Conservation (phyloP, 2,888 invertebrate genomes). For the Seira ritae region DNA sequence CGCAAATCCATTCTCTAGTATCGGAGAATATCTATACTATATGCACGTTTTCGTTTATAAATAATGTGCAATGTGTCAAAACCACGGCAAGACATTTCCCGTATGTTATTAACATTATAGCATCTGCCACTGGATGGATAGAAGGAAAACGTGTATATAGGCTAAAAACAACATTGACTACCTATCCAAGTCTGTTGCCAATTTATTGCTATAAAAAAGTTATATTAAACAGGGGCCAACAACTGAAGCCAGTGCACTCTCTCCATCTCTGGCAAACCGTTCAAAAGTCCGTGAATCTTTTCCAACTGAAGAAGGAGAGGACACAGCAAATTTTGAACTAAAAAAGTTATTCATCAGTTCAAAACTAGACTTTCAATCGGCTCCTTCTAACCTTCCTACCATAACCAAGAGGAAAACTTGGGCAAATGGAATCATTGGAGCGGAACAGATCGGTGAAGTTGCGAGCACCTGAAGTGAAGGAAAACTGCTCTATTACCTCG, state of each 20-base stretch:
- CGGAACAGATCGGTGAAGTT: neutral
- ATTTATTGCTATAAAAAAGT: constrained; percentile 17
- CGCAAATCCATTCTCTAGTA: too few species aligned
- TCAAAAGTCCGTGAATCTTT: too few species aligned
- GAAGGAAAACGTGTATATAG: neutral
- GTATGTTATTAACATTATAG: neutral
- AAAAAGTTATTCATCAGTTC: neutral
- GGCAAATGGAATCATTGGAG: neutral
- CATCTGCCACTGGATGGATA: neutral
- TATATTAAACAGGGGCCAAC: constrained; percentile 22
- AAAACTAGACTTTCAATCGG: neutral
- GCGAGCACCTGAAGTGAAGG: neutral
- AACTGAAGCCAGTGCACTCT: constrained; percentile 38
- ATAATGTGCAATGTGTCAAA: neutral
- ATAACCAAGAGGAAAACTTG: neutral
- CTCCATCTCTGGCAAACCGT: constrained; percentile 33
- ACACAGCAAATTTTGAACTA: neutral
- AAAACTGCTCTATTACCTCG: neutral
- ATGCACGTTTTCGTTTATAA: too few species aligned
- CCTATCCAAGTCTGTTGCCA: neutral
- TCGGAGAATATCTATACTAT: too few species aligned
- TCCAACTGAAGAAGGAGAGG: too few species aligned
- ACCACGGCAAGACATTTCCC: neutral
- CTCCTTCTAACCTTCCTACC: neutral
- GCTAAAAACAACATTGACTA: neutral